Evolutionary conservation across 2,888 invertebrate genomes (phyloP).

Genomic region (Thecocarcelia acutangulata): DNA sequence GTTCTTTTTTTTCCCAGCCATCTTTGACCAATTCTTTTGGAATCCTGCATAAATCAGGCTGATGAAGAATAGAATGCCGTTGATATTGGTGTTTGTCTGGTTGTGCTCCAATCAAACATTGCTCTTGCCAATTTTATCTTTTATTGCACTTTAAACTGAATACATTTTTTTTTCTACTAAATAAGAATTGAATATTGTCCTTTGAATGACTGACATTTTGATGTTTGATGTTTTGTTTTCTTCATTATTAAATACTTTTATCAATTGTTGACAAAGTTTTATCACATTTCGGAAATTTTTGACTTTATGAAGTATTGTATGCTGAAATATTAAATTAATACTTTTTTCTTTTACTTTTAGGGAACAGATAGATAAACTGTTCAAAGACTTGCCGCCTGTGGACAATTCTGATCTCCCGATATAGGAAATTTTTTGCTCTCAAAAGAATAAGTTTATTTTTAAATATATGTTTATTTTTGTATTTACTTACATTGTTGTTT

Average conservation of each 20-base stretch:
- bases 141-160: background rate
- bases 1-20: too few relatives aligned
- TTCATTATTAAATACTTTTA: background rate
- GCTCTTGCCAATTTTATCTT: conserved; percentile 26
- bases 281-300: too few relatives aligned
- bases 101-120: conserved; percentile 11
- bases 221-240: background rate
- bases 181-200: background rate
- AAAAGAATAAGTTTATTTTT: background rate
- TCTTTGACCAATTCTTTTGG: conserved; percentile 10
- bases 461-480: background rate
- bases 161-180: background rate
- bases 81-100: background rate
- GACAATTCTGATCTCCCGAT: background rate
- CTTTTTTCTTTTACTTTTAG: conserved; percentile 10
- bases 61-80: background rate
- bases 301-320: too few relatives aligned
- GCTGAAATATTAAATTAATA: too few relatives aligned
- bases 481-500: too few relatives aligned
- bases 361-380: background rate
- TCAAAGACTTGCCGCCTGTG: background rate
- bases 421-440: background rate
- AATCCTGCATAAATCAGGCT: conserved; percentile 14
- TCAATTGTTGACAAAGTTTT: too few relatives aligned
- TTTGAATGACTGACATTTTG: background rate